These are phyloP conservation scores for Chaetorhynchus papuensis DNA, from an alignment of 2,113 vertebrate genomes.

Conservation along the genomic window DNA sequence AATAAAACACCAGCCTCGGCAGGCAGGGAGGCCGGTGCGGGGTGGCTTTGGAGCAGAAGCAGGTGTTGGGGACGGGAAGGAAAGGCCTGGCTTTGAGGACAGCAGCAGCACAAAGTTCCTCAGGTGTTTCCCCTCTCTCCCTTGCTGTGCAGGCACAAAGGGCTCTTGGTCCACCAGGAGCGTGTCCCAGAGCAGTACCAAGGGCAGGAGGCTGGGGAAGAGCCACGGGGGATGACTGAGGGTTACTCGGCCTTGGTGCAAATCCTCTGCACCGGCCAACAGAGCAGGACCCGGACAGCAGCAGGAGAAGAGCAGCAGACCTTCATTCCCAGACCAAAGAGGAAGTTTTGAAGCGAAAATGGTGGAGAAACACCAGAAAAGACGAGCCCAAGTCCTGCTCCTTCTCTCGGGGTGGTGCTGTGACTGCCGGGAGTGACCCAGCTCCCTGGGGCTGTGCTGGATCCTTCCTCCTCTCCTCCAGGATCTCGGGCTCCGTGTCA, in stretches of 20 bases:
- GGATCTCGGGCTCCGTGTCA: not conserved
- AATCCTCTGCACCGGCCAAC: not conserved
- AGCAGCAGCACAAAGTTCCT: not conserved
- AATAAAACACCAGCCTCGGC: not conserved
- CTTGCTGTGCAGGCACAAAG: not conserved
- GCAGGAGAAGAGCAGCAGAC: fast-evolving
- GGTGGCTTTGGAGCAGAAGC: not conserved
- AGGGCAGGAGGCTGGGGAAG: not conserved
- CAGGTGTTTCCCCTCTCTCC: not conserved
- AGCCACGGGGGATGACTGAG: fast-evolving
- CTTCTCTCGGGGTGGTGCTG: not conserved
- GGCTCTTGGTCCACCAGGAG: not conserved
- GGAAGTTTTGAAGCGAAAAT: not conserved
- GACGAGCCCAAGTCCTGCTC: not conserved
- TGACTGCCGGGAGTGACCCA: fast-evolving
- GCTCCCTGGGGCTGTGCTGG: not conserved
- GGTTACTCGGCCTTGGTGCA: not conserved
- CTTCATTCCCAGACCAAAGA: not conserved
- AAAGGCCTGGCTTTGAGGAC: not conserved
- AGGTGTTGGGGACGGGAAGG: not conserved
- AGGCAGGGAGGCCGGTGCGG: not conserved
- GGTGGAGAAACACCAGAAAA: not conserved
- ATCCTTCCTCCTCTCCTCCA: not conserved
- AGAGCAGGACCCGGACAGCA: not conserved
- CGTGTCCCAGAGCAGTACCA: not conserved